Conservation (phyloP, 2,888 invertebrate species). For the Psylliodes chrysocephalus region DNA sequence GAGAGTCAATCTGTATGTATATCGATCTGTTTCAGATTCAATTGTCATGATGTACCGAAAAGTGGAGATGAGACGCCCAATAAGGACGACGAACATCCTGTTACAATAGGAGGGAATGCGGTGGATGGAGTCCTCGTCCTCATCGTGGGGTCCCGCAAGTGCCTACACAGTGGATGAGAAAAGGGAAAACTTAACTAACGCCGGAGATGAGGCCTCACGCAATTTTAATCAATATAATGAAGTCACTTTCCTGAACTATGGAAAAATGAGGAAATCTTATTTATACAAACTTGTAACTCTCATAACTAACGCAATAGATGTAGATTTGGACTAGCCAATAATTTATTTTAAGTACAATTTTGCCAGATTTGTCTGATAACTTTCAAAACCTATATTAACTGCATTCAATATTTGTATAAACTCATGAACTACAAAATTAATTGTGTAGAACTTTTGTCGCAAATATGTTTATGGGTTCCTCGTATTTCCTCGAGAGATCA, state of each 20-base stretch:
- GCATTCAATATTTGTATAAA: too few relatives aligned
- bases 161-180: constrained; percentile 39
- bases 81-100: constrained; percentile 55
- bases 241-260: not conserved
- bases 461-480: too few relatives aligned
- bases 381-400: too few relatives aligned
- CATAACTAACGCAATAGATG: too few relatives aligned
- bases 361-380: too few relatives aligned
- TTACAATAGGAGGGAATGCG: constrained; percentile 46
- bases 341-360: too few relatives aligned
- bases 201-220: not conserved
- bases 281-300: too few relatives aligned
- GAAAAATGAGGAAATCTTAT: too few relatives aligned
- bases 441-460: too few relatives aligned
- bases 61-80: constrained; percentile 58
- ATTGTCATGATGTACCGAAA: constrained; percentile 58
- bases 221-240: constrained; percentile 5
- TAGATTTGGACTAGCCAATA: too few relatives aligned
- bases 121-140: constrained; percentile 15
- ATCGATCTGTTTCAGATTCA: constrained; percentile 59
- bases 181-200: constrained; percentile 18
- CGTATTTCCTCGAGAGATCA: too few relatives aligned
- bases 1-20: constrained; percentile 54
- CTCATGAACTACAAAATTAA: too few relatives aligned
- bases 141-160: constrained; percentile 42